Base-by-base conservation (phyloP, 2,113 vertebrate species). In the Periophthalmus modestus region DNA sequence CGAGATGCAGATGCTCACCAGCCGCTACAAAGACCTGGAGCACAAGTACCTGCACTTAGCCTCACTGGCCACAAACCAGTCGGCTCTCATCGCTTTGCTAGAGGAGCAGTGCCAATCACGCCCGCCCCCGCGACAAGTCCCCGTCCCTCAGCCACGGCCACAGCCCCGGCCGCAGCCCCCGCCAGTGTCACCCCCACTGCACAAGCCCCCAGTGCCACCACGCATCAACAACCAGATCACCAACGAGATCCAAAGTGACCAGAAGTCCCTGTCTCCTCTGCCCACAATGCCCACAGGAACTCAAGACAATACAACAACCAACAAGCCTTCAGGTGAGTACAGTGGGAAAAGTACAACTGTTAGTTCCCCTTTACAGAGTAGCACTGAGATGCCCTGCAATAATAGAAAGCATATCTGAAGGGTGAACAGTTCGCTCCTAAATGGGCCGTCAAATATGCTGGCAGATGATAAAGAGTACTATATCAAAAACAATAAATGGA, bases 181-280 rank as follows among this genome's bases (percentile, higher is more conserved):
- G 46, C 84, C 87, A 6, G 59, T 78, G 0, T 82, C 92, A 14
- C 94, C 94, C 0, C 94, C 94, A 24, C 68, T 93, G 23, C 94
- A 91, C 28, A 93, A 92, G 76, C 91, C 93, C 94, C 96, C 36
- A 91, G 92, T 39, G 94, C 93, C 65, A 7, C 96, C 95, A 79
- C 95, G 95, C 14, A 93, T 94, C 61, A 96, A 88, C 85, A 96
- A 95, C 71, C 97, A 97, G 82, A 96, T 99, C 87, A 99, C 96
- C 89, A 99, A 99, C 0, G 97, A 99, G 92, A 99, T 99, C 86
- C 98, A 99, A 85, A 97, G 96, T 15, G 98, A 99, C 84, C 98
- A 95, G 66, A 98, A 99, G 87, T 95, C 91, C 28, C 89, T 94
- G 19, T 94, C 94, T 4, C 95, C 95, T 4, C 88, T 94, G 14